Percentiles rank a stretch among this genome's conserved stretches.
These are phyloP conservation scores for Larimichthys crocea DNA, from an alignment of 2,113 vertebrate genomes.

Conservation along the genomic window DNA sequence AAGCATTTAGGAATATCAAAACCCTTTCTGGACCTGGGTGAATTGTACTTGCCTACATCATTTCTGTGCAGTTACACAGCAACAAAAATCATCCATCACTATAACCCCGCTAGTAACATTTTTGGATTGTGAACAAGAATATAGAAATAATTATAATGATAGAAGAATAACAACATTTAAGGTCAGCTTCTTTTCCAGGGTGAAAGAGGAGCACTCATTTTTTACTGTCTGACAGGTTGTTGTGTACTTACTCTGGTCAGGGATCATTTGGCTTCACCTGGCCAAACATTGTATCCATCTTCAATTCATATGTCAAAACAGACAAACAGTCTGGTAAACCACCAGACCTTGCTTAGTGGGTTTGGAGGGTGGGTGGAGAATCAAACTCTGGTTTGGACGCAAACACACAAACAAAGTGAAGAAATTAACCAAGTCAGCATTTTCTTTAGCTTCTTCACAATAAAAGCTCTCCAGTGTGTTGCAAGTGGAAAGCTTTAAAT, in stretches of 20 bases:
- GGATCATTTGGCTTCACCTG: not conserved
- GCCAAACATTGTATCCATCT: not conserved
- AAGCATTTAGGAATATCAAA: not conserved
- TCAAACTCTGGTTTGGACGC: not conserved
- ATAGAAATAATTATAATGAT: not conserved
- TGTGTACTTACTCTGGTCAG: not conserved
- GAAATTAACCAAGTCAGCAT: not conserved
- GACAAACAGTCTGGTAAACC: not conserved
- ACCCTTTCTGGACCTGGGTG: not conserved
- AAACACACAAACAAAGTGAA: not conserved
- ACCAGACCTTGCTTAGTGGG: not conserved
- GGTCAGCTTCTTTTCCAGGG: not conserved
- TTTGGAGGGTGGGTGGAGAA: not conserved
- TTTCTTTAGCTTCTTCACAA: not conserved
- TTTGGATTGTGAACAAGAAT: not conserved
- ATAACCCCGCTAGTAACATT: not conserved
- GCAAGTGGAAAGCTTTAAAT: not conserved
- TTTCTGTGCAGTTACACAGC: not conserved
- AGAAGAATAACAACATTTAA: not conserved
- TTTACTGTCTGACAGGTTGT: not conserved
- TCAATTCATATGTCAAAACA: slow-evolving; percentile 4
- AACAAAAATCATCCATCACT: not conserved
- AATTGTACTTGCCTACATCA: not conserved
- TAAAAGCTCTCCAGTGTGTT: not conserved
- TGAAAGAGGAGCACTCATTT: not conserved